Conservation (phyloP, 2,113 vertebrate genomes). For the Corydoras maculifer region DNA sequence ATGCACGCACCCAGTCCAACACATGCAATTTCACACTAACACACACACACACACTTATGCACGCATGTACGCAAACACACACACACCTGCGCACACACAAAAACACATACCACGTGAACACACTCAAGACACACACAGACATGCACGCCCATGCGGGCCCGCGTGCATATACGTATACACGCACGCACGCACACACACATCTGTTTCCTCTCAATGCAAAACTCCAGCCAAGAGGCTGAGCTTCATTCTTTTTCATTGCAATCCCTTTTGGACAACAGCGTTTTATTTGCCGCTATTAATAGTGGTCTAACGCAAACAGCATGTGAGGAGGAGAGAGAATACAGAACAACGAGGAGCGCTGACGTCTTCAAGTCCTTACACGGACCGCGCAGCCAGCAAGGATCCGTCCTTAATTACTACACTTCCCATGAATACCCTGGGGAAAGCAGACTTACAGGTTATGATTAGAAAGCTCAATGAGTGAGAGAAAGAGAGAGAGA, state of each 20-base stretch:
- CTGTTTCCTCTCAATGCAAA: slow-evolving; percentile 55
- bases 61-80: no score
- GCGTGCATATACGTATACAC: no score
- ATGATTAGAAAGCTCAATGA: slow-evolving; percentile 43
- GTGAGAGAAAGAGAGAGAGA: slow-evolving; percentile 19
- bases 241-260: slow-evolving; percentile 33
- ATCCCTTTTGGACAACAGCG: slow-evolving; percentile 40
- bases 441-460: slow-evolving; percentile 42
- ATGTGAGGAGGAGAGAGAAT: slow-evolving; percentile 49
- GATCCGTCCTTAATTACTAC: slow-evolving; percentile 61
- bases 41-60: no score
- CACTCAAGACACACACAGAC: no score
- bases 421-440: slow-evolving; percentile 48
- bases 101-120: no score
- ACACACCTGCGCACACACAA: no score
- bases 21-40: no score
- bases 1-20: no score
- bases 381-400: slow-evolving; percentile 50
- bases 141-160: no score
- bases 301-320: slow-evolving; percentile 56
- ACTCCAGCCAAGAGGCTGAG: slow-evolving; percentile 7
- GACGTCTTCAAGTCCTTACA: slow-evolving; percentile 39
- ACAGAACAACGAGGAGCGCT: slow-evolving; percentile 43
- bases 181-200: slow-evolving; percentile 29
- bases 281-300: slow-evolving; percentile 51